A percentile compares a stretch with the other conserved stretches of the same genome.
These are phyloP conservation scores for Calidris pygmaea DNA, from an alignment of 2,113 vertebrate genomes.

Conservation along the genomic window DNA sequence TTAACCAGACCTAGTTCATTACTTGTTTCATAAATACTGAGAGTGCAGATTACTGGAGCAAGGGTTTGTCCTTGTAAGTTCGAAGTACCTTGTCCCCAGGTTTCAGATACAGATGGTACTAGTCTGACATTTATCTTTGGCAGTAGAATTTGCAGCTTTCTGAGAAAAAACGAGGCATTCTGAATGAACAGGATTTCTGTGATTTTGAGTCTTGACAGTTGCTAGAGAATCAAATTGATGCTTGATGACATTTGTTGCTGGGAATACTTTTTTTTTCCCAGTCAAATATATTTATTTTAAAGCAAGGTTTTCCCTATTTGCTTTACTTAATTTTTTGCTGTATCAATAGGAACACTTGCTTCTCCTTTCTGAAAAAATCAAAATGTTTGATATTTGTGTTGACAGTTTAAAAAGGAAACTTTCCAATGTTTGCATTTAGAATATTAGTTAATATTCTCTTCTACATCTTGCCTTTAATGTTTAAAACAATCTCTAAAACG, in stretches of 20 bases:
- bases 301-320: neutral
- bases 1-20: neutral
- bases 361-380: neutral
- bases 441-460: neutral
- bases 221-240: neutral
- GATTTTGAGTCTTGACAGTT: neutral
- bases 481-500: neutral
- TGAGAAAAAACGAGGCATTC: neutral
- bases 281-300: neutral
- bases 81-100: neutral
- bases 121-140: neutral
- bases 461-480: neutral
- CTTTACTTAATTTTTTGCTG: neutral
- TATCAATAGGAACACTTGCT: neutral
- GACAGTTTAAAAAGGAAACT: neutral
- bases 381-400: neutral
- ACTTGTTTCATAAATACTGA: neutral
- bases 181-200: neutral
- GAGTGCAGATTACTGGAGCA: neutral
- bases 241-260: neutral
- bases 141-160: neutral
- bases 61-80: neutral
- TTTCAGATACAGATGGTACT: neutral
- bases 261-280: neutral
- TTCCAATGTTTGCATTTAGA: neutral